These are phyloP conservation scores for Enteromius thamalakanensis DNA, from an alignment of 2,797 vertebrate genomes.

Conservation along the genomic window DNA sequence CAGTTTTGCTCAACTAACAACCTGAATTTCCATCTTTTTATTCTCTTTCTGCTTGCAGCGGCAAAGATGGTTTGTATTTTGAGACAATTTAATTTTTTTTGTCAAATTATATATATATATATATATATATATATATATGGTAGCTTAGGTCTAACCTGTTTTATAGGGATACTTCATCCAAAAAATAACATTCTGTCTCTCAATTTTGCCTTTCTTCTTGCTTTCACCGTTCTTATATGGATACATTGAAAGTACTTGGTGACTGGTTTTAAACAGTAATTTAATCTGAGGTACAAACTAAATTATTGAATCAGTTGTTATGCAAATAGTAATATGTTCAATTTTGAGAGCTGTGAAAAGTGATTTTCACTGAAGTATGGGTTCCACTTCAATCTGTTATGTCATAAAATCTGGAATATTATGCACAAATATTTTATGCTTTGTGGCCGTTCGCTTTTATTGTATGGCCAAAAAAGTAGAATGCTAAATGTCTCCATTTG, in stretches of 20 bases:
- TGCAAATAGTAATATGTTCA: background rate
- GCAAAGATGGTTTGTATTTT: constrained; percentile 97
- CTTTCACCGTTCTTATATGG: background rate
- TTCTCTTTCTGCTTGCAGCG: constrained; percentile 82
- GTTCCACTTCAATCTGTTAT: background rate
- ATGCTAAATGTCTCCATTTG: background rate
- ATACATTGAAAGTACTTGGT: background rate
- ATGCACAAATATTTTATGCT: background rate
- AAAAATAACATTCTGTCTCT: background rate
- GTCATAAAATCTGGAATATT: background rate
- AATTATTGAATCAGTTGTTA: background rate
- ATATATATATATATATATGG: no score
- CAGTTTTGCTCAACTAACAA: constrained; percentile 65
- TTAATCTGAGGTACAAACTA: background rate
- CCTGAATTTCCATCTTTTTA: constrained; percentile 64
- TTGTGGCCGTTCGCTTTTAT: background rate
- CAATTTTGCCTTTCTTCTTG: background rate
- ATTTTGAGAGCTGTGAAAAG: background rate
- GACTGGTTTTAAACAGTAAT: background rate
- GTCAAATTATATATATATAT: no score
- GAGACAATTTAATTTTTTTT: background rate
- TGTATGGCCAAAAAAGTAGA: background rate
- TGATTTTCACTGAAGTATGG: background rate
- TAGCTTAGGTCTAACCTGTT: background rate
- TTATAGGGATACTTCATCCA: background rate